Evolutionary conservation across 2,888 invertebrate genomes (phyloP).

Genomic region (Epirrhoe tristata): DNA sequence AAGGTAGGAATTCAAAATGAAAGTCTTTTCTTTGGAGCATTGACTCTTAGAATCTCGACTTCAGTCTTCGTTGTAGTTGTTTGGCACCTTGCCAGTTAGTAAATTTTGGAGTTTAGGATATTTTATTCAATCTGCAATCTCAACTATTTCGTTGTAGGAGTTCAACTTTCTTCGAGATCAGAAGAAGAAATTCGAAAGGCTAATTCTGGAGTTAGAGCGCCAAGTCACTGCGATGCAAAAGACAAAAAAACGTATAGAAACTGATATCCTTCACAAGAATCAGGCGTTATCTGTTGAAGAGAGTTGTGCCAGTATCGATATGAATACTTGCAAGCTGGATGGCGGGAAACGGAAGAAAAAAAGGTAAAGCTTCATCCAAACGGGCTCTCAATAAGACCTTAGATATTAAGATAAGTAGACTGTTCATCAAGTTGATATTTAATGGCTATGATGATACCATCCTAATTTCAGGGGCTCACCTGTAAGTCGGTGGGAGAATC

Average conservation of each 20-base stretch:
- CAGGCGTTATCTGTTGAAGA: slow-evolving; percentile 67
- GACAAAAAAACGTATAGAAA: slow-evolving; percentile 62
- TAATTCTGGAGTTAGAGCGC: slow-evolving; percentile 59
- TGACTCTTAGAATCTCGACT: too few relatives aligned
- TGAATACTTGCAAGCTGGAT: slow-evolving; percentile 36
- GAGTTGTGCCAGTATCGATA: slow-evolving; percentile 52
- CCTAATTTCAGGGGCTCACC: slow-evolving; percentile 58
- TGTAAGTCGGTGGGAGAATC: slow-evolving; percentile 65
- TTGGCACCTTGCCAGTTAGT: background rate
- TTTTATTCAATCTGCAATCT: background rate
- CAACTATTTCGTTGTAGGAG: slow-evolving; percentile 56
- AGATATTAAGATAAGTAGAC: too few relatives aligned
- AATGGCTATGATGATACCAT: slow-evolving; percentile 10
- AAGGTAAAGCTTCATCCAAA: slow-evolving; percentile 44
- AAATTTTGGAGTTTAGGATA: too few relatives aligned
- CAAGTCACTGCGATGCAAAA: slow-evolving; percentile 57
- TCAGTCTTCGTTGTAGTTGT: too few relatives aligned
- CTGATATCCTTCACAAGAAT: slow-evolving; percentile 64
- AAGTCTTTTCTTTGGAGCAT: too few relatives aligned
- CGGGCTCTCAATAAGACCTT: too few relatives aligned
- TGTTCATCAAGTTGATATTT: background rate
- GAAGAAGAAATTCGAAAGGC: slow-evolving; percentile 66
- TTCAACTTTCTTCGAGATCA: slow-evolving; percentile 65
- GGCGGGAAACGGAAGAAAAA: slow-evolving; percentile 58
- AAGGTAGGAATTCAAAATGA: too few relatives aligned